These are phyloP conservation scores for Protaetia brevitarsis DNA, from an alignment of 1,140 invertebrate species.

Conservation along the genomic window DNA sequence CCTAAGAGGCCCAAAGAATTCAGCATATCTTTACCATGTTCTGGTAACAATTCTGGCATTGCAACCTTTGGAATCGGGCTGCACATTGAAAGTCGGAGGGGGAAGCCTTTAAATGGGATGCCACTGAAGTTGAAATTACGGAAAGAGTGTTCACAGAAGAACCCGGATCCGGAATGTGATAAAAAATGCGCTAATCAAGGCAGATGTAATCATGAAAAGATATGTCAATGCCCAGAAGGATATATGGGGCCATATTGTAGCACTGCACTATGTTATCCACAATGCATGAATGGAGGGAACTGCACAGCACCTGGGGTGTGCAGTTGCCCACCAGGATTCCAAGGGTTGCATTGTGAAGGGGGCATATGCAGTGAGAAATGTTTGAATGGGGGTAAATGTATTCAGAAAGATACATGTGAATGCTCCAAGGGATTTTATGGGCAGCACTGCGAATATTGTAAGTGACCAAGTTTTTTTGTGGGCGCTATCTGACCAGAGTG, in stretches of 20 bases:
- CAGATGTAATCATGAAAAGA: conserved; percentile 75
- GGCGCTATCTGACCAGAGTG: too few relatives aligned
- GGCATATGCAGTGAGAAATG: conserved; percentile 89
- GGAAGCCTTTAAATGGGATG: conserved; percentile 78
- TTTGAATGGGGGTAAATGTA: conserved; percentile 90
- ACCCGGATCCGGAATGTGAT: conserved; percentile 86
- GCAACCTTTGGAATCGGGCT: conserved; percentile 86
- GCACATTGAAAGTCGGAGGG: conserved; percentile 71
- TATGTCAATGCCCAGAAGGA: conserved; percentile 83
- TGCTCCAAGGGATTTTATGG: conserved; percentile 89
- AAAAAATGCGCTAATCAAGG: conserved; percentile 81
- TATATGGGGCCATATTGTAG: conserved; percentile 87
- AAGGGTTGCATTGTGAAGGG: conserved; percentile 89
- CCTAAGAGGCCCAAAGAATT: conserved; percentile 86
- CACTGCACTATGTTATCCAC: conserved; percentile 86
- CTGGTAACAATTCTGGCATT: conserved; percentile 83
- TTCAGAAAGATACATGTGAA: conserved; percentile 88
- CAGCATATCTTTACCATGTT: conserved; percentile 86
- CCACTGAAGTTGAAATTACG: conserved; percentile 83
- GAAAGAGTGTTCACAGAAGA: conserved; percentile 91
- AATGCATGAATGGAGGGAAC: conserved; percentile 88
- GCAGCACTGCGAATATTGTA: conserved; percentile 84
- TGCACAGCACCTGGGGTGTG: conserved; percentile 85
- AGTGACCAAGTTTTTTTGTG: conserved; percentile 52
- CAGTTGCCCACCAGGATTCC: conserved; percentile 81